phyloP scores from a whole-genome alignment of 2,888 invertebrate species.

The Monopis laevigella region DNA sequence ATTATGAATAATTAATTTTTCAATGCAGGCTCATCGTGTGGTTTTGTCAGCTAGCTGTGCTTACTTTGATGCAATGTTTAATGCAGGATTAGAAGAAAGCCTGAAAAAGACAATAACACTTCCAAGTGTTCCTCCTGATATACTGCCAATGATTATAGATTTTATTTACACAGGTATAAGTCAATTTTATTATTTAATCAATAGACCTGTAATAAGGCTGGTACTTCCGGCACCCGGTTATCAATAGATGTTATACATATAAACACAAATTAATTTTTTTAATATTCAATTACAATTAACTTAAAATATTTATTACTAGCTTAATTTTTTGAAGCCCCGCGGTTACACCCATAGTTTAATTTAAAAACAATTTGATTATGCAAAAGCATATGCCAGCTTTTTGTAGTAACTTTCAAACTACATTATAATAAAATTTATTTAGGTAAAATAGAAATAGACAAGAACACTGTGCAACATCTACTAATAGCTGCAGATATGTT shows the following conservation, averaged over 20 bases:
- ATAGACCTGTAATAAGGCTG: too few relatives aligned
- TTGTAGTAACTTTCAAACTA: too few relatives aligned
- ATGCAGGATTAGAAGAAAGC: slow-evolving; percentile 84
- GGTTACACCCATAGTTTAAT: neutral
- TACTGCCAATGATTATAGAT: slow-evolving; percentile 80
- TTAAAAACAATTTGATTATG: neutral
- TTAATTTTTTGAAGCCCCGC: neutral
- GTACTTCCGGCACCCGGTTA: too few relatives aligned
- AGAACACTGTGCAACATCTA: slow-evolving; percentile 87
- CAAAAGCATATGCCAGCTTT: too few relatives aligned
- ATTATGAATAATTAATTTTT: neutral
- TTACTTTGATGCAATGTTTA: slow-evolving; percentile 95
- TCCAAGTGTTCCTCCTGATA: slow-evolving; percentile 78
- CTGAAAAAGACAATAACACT: slow-evolving; percentile 82
- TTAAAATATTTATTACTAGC: too few relatives aligned
- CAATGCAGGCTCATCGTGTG: slow-evolving; percentile 79
- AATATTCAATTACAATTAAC: too few relatives aligned
- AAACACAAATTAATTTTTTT: too few relatives aligned
- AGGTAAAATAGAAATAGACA: slow-evolving; percentile 75
- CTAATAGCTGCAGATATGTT: slow-evolving; percentile 93
- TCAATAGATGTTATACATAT: too few relatives aligned
- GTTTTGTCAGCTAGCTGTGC: slow-evolving; percentile 89
- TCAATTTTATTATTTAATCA: too few relatives aligned
- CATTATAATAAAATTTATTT: slow-evolving; percentile 18
- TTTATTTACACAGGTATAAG: slow-evolving; percentile 88